Conservation (phyloP, 2,888 invertebrate genomes). For the Drosophila fungiperda region DNA sequence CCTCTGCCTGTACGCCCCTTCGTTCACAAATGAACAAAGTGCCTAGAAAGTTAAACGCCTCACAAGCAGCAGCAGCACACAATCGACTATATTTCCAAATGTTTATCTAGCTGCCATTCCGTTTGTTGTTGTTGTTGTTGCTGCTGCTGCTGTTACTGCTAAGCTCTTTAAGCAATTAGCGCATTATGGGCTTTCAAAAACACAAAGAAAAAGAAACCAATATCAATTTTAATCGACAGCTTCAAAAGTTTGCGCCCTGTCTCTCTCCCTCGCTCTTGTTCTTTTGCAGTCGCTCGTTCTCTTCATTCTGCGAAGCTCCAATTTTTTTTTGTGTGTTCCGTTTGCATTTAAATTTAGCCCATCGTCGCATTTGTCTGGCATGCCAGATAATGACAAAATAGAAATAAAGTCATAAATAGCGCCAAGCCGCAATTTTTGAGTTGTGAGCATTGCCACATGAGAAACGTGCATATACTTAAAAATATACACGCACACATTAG, state of each 20-base stretch:
- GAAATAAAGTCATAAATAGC: constrained; percentile 43
- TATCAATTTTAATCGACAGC: constrained; percentile 44
- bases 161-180: constrained; percentile 66
- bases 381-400: constrained; percentile 47
- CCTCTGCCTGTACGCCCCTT: constrained; percentile 9
- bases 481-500: constrained; percentile 20
- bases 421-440: constrained; percentile 66
- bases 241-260: constrained; percentile 30
- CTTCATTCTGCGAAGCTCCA: constrained; percentile 30
- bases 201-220: constrained; percentile 38
- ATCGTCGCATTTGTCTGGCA: constrained; percentile 43
- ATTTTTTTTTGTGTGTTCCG: constrained; percentile 44
- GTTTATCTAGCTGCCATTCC: constrained; percentile 39
- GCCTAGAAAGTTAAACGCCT: constrained; percentile 71
- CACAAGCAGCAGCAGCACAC: constrained; percentile 15
- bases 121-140: constrained; percentile 11
- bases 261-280: constrained; percentile 6
- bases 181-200: constrained; percentile 49
- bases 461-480: constrained; percentile 27
- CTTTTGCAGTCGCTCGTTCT: not conserved
- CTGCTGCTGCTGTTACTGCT: constrained; percentile 28
- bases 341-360: constrained; percentile 61
- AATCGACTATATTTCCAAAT: constrained; percentile 33
- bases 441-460: constrained; percentile 48
- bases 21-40: constrained; percentile 30